These are phyloP conservation scores for Montipora capricornis DNA, from an alignment of 64 coral and sea anemone species.

Conservation along the genomic window DNA sequence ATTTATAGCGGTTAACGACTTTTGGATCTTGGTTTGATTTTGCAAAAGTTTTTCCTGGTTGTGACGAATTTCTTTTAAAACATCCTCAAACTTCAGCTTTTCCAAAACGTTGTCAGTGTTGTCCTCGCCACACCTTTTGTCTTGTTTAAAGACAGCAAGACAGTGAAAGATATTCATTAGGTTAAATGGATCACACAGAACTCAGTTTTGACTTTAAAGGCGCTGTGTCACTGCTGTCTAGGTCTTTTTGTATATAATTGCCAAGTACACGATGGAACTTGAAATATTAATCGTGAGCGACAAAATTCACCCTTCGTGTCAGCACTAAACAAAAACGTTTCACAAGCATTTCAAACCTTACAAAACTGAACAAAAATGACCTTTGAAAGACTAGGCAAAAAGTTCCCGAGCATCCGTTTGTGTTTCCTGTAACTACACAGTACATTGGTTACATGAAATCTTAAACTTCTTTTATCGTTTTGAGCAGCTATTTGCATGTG, in stretches of 20 bases:
- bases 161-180: not conserved
- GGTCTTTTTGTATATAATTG: conserved; percentile 1
- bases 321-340: conserved; percentile 5
- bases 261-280: not conserved
- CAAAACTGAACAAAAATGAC: conserved; percentile 9
- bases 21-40: not conserved
- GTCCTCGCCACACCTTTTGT: not conserved
- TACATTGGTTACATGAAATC: conserved; percentile 1
- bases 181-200: not conserved
- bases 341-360: not conserved
- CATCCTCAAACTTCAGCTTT: not conserved
- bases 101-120: not conserved
- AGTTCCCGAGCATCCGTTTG: not conserved
- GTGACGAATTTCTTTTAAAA: not conserved
- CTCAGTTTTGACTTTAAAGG: not conserved
- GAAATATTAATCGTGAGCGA: not conserved
- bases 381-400: conserved; percentile 1
- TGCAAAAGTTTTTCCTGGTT: not conserved
- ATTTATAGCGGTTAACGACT: not conserved
- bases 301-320: not conserved
- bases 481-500: not conserved
- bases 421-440: not conserved
- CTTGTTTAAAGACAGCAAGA: not conserved
- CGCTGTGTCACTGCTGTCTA: not conserved
- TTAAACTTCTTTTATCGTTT: conserved; percentile 1